These are phyloP conservation scores for Nomada fabriciana DNA, from an alignment of 2,888 invertebrate species.

Conservation along the genomic window DNA sequence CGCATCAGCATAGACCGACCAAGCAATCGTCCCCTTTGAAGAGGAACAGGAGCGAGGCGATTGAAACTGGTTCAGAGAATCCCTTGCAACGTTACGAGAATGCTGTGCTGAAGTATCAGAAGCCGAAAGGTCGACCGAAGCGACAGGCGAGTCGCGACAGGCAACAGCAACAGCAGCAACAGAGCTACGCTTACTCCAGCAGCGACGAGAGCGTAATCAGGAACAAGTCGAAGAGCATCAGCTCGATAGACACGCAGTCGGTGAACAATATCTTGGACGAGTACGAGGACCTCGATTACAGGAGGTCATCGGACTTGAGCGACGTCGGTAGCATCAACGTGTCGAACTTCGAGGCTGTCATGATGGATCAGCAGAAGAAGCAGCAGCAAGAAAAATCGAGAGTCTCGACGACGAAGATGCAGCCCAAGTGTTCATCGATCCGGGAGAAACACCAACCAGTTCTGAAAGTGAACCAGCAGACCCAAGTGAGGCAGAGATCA, in stretches of 20 bases:
- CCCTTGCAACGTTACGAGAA: constrained; percentile 72
- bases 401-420: constrained; percentile 47
- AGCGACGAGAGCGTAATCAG: constrained; percentile 76
- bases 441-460: constrained; percentile 66
- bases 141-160: constrained; percentile 64
- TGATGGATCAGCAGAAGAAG: constrained; percentile 75
- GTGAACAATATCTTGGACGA: constrained; percentile 81
- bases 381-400: constrained; percentile 61
- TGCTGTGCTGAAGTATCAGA: constrained; percentile 71
- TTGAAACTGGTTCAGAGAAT: constrained; percentile 44
- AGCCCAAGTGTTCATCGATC: constrained; percentile 43
- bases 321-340: constrained; percentile 76
- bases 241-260: constrained; percentile 80
- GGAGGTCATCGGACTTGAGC: constrained; percentile 77
- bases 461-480: constrained; percentile 77
- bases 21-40: constrained; percentile 46
- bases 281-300: constrained; percentile 78
- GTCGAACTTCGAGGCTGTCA: constrained; percentile 76
- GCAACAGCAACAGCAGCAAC: constrained; percentile 64
- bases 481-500: constrained; percentile 78
- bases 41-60: constrained; percentile 28
- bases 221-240: constrained; percentile 79
- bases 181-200: constrained; percentile 74
- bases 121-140: constrained; percentile 60
- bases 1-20: constrained; percentile 36